Evolutionary conservation across 2,113 vertebrate genomes (phyloP), one percentile per base, ranked within the genome.

Genomic region (Pseudolaguvia tuberculata): DNA sequence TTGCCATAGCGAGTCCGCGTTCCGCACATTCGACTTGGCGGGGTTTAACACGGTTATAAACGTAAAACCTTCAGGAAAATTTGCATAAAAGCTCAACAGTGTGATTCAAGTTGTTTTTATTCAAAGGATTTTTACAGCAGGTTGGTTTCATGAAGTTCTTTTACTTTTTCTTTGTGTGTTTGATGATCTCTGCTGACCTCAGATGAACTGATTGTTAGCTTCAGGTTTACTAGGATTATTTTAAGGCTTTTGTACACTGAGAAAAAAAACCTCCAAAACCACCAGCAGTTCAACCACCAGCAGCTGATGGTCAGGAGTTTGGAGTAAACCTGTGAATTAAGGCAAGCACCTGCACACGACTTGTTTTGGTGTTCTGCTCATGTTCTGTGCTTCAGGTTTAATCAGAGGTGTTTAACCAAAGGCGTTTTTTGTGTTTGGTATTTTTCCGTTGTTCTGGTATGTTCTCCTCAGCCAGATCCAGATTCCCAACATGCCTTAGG

Each of bases 391-490:
- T 17, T 21, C 15, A 48, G 42, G 63, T 17, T 25, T 12, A 48
- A 67, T 67, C 45, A 50, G 63, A 21, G 17, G 8, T 12, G 27
- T 52, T 29, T 68, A 56, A 66, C 55, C 31, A 21, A 27, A 53
- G 21, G 51, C 21, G 45, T n/a, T 69, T 50, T 50, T 51, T 79
- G 27, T 79, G 65, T 45, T 74, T 50, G 48, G 61, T 52, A 47
- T 72, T 61, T 73, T 65, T 63, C 29, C 52, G 55, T 70, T 70
- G 66, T 58, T 48, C 62, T 21, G 62, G 76, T 51, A 59, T 52
- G 62, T 74, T 79, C 61, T 59, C 59, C n/a, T 21, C 59, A 61
- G 20, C 14, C 18, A 61, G 57, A 10, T 69, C 55, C 74, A 56
- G 70, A 80, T 73, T 56, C 63, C 70, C 58, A 3, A 35, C 5